phyloP scores from a whole-genome alignment of 1,140 invertebrate species.

The Harlomillsia oculata region DNA sequence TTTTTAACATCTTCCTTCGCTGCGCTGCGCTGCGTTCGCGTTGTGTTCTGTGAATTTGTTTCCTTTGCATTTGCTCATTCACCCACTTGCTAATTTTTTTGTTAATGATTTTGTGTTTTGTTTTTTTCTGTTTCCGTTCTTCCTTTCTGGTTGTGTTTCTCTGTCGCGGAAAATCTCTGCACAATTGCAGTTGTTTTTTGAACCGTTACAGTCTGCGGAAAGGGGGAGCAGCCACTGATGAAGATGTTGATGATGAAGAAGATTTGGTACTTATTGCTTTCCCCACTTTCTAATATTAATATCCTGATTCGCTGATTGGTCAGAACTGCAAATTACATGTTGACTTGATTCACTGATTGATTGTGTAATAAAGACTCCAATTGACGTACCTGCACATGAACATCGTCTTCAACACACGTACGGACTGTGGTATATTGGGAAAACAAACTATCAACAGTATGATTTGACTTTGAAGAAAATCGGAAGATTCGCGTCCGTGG shows the following conservation, averaged over 20 bases:
- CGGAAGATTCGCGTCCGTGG: constrained; percentile 76
- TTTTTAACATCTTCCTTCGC: too few relatives aligned
- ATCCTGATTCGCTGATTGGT: neutral
- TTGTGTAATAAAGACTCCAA: constrained; percentile 22
- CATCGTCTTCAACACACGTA: constrained; percentile 31
- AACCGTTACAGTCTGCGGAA: constrained; percentile 28
- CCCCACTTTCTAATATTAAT: neutral
- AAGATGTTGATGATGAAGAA: constrained; percentile 34
- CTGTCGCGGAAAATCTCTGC: too few relatives aligned
- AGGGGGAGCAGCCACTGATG: constrained; percentile 13
- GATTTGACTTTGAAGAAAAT: constrained; percentile 61
- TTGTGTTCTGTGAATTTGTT: too few relatives aligned
- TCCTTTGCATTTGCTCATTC: too few relatives aligned
- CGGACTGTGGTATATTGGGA: constrained; percentile 36
- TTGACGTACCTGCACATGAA: constrained; percentile 29
- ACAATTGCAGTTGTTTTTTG: constrained; percentile 26
- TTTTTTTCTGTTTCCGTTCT: too few relatives aligned
- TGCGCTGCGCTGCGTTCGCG: too few relatives aligned
- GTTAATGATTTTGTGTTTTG: too few relatives aligned
- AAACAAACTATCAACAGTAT: constrained; percentile 36
- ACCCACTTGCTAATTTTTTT: too few relatives aligned
- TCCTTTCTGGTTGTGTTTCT: too few relatives aligned
- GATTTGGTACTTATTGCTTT: constrained; percentile 25
- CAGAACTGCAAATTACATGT: neutral
- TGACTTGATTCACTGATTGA: constrained; percentile 1